These are phyloP conservation scores for Aphis craccivora DNA, from an alignment of 1,140 invertebrate genomes.

Conservation along the genomic window DNA sequence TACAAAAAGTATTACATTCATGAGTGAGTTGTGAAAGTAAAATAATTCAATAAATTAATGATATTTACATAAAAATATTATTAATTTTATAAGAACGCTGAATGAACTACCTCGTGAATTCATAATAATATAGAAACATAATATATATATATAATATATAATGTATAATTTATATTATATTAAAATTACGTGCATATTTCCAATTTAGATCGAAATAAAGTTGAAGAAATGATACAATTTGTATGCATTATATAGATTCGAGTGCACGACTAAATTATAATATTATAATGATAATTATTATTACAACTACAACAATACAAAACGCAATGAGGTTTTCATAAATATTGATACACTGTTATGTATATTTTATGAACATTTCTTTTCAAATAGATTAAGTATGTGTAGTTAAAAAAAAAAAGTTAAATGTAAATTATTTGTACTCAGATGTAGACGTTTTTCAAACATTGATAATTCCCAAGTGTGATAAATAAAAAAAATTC, in stretches of 20 bases:
- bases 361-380: no score
- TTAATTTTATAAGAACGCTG: background rate
- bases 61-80: constrained; percentile 1
- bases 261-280: background rate
- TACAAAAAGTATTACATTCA: no score
- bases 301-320: background rate
- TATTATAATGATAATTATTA: background rate
- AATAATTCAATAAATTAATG: no score
- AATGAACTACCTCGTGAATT: background rate
- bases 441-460: background rate
- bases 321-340: background rate
- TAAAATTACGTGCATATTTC: background rate
- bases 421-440: background rate
- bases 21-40: background rate
- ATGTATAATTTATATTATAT: no score
- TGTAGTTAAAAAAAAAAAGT: background rate
- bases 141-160: background rate
- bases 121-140: background rate
- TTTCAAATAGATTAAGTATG: background rate
- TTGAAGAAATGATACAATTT: background rate
- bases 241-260: background rate
- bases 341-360: background rate
- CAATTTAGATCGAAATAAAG: background rate
- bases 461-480: background rate
- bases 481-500: background rate